These are phyloP conservation scores for Idris sp. DNA, from an alignment of 1,140 invertebrate species.

Conservation along the genomic window DNA sequence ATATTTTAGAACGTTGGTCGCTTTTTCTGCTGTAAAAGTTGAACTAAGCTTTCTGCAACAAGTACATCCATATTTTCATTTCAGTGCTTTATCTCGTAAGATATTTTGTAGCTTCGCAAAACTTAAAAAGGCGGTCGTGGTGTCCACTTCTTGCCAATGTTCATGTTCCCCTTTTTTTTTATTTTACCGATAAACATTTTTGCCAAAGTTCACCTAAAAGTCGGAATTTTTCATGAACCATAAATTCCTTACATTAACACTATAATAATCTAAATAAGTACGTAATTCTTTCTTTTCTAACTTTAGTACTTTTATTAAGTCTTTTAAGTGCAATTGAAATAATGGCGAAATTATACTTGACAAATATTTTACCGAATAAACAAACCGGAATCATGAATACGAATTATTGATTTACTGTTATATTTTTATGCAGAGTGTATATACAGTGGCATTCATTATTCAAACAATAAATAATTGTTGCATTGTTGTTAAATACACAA, in stretches of 20 bases:
- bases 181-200: constrained; percentile 46
- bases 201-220: constrained; percentile 29
- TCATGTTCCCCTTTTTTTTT: too few relatives aligned
- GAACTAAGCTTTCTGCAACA: constrained; percentile 45
- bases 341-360: too few relatives aligned
- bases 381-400: too few relatives aligned
- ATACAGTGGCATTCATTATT: too few relatives aligned
- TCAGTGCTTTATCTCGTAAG: constrained; percentile 42
- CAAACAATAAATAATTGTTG: too few relatives aligned
- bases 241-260: too few relatives aligned
- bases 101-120: constrained; percentile 54
- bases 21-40: constrained; percentile 34
- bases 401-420: too few relatives aligned
- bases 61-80: constrained; percentile 58
- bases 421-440: too few relatives aligned
- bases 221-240: constrained; percentile 50
- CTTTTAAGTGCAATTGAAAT: too few relatives aligned
- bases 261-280: too few relatives aligned
- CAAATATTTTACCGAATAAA: too few relatives aligned
- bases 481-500: too few relatives aligned
- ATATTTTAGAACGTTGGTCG: constrained; percentile 42
- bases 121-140: constrained; percentile 39
- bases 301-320: constrained; percentile 40
- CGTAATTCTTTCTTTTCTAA: constrained; percentile 19
- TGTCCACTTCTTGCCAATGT: constrained; percentile 35